Evolutionary conservation across 2,888 invertebrate genomes (phyloP).

Genomic region (Drosophila longiperda): DNA sequence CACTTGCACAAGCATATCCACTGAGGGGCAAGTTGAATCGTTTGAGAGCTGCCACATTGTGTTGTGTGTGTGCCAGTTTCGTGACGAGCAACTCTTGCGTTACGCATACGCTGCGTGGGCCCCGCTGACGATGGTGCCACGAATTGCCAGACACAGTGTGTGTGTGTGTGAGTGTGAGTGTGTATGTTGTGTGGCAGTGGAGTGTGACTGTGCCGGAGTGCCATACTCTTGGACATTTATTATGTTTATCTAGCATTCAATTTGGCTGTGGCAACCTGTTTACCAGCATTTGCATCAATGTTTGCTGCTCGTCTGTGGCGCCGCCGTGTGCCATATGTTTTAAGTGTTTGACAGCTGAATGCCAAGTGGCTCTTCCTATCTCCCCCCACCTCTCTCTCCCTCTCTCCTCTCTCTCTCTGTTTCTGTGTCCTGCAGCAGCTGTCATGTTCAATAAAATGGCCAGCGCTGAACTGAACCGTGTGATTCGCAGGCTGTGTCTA

Average conservation of each 20-base stretch:
- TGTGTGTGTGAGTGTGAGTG: too few relatives aligned
- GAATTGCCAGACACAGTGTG: slow-evolving; percentile 42
- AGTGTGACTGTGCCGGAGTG: slow-evolving; percentile 19
- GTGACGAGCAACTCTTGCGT: slow-evolving; percentile 66
- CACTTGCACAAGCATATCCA: too few relatives aligned
- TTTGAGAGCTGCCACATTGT: slow-evolving; percentile 53
- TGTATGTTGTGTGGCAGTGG: neutral
- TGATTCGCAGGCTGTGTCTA: slow-evolving; percentile 32
- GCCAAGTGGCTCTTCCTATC: slow-evolving; percentile 35
- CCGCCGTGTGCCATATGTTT: slow-evolving; percentile 62
- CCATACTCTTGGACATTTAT: slow-evolving; percentile 59
- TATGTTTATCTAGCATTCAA: slow-evolving; percentile 66
- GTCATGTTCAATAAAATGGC: slow-evolving; percentile 64
- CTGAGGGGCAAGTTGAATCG: slow-evolving; percentile 35
- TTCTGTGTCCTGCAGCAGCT: slow-evolving; percentile 41
- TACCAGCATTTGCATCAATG: slow-evolving; percentile 55
- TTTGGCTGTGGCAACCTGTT: slow-evolving; percentile 60
- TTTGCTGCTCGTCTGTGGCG: slow-evolving; percentile 33
- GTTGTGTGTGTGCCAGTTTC: slow-evolving; percentile 55
- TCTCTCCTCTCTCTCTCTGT: neutral
- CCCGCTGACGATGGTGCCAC: slow-evolving; percentile 37
- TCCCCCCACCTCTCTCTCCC: neutral
- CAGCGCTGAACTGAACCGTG: slow-evolving; percentile 15
- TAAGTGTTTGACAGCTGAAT: slow-evolving; percentile 70
- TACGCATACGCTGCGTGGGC: slow-evolving; percentile 73